A percentile compares a stretch with the other conserved stretches of the same genome.
Evolutionary conservation across 2,888 invertebrate species (phyloP).

Genomic region (Agrotis clavis): DNA sequence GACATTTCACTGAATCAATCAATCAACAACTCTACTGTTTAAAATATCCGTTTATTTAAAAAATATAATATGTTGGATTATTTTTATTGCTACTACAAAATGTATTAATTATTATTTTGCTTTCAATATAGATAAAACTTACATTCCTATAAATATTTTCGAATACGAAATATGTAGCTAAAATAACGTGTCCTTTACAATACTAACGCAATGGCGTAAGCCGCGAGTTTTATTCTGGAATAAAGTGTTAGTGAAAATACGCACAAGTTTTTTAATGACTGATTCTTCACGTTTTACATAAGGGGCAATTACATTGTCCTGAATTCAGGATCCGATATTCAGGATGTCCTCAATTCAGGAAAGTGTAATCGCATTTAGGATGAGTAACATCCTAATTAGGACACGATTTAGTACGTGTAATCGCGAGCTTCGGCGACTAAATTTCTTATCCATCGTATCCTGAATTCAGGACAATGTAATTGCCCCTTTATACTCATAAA

Average conservation of each 20-base stretch:
- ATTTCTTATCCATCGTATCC: no score
- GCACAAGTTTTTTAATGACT: slow-evolving; percentile 22
- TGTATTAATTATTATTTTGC: slow-evolving; percentile 23
- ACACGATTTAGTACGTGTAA: no score
- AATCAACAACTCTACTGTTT: slow-evolving; percentile 9
- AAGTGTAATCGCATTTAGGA: no score
- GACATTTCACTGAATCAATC: slow-evolving; percentile 6
- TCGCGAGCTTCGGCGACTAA: no score
- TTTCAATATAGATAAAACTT: slow-evolving; percentile 23
- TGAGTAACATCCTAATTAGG: no score
- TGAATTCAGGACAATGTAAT: no score
- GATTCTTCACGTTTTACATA: slow-evolving; percentile 15
- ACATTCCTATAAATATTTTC: slow-evolving; percentile 30
- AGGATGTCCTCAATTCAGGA: no score
- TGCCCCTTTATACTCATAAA: no score
- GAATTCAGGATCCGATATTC: no score
- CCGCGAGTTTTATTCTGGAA: slow-evolving; percentile 8
- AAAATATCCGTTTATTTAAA: slow-evolving; percentile 24
- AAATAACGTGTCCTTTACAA: slow-evolving; percentile 32
- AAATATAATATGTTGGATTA: slow-evolving; percentile 9
- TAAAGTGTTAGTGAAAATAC: slow-evolving; percentile 28
- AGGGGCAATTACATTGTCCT: no score
- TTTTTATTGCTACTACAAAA: slow-evolving; percentile 43
- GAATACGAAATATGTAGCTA: slow-evolving; percentile 45
- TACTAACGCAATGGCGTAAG: slow-evolving; percentile 33